Base-by-base conservation (phyloP, 30 jellyfish, hydroid and myxozoan species). In the Mastigias papua region DNA sequence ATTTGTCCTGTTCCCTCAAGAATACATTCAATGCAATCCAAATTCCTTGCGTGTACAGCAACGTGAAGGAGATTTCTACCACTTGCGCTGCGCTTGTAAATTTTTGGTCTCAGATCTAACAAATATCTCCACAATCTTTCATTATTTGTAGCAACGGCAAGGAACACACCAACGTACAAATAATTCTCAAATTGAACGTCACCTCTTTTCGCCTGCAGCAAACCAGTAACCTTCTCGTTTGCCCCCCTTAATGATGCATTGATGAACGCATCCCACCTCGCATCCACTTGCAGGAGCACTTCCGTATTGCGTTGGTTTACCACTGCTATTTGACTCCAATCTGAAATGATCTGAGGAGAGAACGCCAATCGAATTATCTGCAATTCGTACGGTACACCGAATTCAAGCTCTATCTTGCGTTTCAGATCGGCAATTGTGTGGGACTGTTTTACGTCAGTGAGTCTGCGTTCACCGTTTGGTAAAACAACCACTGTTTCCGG, bases 341-440 rank as follows among this genome's bases (percentile, higher is more conserved):
- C 93, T 4, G 87, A 86, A 0, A 72, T 63, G 42, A 69, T 48
- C n/a, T 69, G 68, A 21, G 26, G 58, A 30, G 51, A 26, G 27
- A 42, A 48, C 54, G 87, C 21, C 33, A 84, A 9, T 21, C 58
- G 61, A 25, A 84, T 25, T 58, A 78, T 84, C 64, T 84, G 93
- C 30, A 84, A 29, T 71, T 84, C 93, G 64, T 34, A 70, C 1
- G 93, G 93, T 61, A 84, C 19, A 27, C 93, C 93, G 49, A 69
- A 84, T 0, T 16, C 50, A 64, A 84, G 57, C 42, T 84, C 93
- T 7, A 84, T 48, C 34, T 76, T 72, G 69, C 81, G 34, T 60
- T 84, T 84, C 63, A 84, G 31, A 37, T 84, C 76, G 1, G 80
- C 49, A 60, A 84, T 49, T 4, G 77, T 84, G 11, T 70, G 79